Evolutionary conservation across 2,113 vertebrate genomes (phyloP).

Genomic region (Podocnemis expansa): DNA sequence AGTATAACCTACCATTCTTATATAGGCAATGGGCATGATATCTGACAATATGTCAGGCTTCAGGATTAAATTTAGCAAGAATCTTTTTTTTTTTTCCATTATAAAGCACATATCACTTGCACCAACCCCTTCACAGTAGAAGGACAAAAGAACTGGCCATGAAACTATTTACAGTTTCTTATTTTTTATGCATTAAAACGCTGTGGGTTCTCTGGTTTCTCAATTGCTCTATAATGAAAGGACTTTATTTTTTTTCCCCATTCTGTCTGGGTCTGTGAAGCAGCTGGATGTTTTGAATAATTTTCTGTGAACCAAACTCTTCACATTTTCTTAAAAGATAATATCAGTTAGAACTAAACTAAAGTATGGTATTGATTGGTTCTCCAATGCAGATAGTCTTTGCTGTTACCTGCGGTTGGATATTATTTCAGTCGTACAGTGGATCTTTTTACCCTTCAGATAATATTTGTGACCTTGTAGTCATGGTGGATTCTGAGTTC

Average conservation of each 20-base stretch:
- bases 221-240: neutral
- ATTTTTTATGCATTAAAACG: neutral
- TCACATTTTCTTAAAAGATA: neutral
- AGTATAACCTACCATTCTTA: neutral
- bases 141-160: neutral
- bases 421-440: neutral
- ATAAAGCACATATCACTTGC: neutral
- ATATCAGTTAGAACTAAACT: neutral
- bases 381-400: neutral
- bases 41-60: neutral
- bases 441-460: neutral
- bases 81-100: neutral
- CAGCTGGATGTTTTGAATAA: constrained; percentile 40
- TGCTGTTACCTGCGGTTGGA: neutral
- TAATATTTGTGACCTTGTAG: neutral
- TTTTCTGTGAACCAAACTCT: constrained; percentile 38
- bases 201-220: neutral
- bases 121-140: neutral
- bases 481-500: neutral
- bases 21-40: neutral
- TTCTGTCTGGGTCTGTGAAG: neutral
- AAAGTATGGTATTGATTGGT: neutral
- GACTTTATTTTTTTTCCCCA: neutral
- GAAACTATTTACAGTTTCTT: rapidly evolving
- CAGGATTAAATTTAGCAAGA: neutral